phyloP scores from a whole-genome alignment of 2,797 vertebrate genomes.

The Pangasius djambal region DNA sequence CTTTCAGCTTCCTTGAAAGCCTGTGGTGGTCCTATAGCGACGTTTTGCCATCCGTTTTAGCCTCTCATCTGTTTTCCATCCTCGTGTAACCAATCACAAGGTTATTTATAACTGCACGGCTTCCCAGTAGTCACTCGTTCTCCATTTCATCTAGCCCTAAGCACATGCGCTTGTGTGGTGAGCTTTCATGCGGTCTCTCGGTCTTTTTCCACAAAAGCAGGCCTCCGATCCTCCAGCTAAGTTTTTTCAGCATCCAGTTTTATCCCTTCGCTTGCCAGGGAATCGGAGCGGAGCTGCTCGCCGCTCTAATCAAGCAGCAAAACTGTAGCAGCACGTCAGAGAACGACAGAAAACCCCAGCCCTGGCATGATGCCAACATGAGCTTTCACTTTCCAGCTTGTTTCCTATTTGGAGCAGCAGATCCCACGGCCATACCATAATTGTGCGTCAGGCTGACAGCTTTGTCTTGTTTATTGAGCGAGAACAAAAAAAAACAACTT shows the following conservation, averaged over 20 bases:
- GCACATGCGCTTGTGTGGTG: constrained; percentile 91
- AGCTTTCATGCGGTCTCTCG: constrained; percentile 87
- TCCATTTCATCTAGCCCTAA: constrained; percentile 89
- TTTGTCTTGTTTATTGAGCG: constrained; percentile 50
- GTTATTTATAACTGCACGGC: constrained; percentile 95
- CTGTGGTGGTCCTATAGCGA: constrained; percentile 40
- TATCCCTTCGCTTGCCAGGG: constrained; percentile 59
- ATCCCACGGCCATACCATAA: constrained; percentile 55
- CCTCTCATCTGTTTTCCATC: constrained; percentile 92
- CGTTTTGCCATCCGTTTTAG: constrained; percentile 45
- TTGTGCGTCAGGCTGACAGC: constrained; percentile 41
- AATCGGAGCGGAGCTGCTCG: constrained; percentile 58
- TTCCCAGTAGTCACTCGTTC: constrained; percentile 89
- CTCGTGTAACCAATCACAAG: constrained; percentile 86
- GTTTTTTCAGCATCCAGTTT: constrained; percentile 55
- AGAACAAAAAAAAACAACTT: constrained; percentile 52
- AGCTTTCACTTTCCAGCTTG: constrained; percentile 58
- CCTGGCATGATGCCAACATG: constrained; percentile 60
- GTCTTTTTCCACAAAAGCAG: constrained; percentile 75
- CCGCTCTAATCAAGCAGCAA: constrained; percentile 65
- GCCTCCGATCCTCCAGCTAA: constrained; percentile 62
- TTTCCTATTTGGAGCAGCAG: constrained; percentile 55
- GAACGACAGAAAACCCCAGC: constrained; percentile 48
- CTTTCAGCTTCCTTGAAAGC: constrained; percentile 62
- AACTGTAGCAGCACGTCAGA: constrained; percentile 32